These are phyloP conservation scores for Monopis laevigella DNA, from an alignment of 2,888 invertebrate species.

Conservation along the genomic window DNA sequence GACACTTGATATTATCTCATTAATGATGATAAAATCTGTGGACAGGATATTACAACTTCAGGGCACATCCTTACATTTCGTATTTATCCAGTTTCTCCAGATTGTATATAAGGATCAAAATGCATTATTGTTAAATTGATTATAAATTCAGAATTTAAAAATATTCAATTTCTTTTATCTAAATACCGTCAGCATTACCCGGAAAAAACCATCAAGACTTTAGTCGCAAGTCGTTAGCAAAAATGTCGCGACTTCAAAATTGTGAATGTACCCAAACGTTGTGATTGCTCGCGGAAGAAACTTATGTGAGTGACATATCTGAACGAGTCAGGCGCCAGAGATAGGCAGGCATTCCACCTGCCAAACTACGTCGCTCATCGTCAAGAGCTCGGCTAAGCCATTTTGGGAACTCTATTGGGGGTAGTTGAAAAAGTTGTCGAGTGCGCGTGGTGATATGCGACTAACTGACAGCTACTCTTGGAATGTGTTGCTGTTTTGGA, in stretches of 20 bases:
- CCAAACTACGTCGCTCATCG: slow-evolving; percentile 34
- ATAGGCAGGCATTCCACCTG: slow-evolving; percentile 39
- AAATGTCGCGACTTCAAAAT: slow-evolving; percentile 15
- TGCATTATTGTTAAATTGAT: no score
- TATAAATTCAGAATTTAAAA: no score
- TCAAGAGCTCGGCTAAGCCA: slow-evolving; percentile 33
- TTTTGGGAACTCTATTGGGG: slow-evolving; percentile 26
- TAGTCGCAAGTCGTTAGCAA: no score
- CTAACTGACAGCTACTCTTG: no score
- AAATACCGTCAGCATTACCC: no score
- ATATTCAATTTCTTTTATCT: no score
- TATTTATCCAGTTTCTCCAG: no score
- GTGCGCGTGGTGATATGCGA: slow-evolving; percentile 41
- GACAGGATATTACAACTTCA: slow-evolving; percentile 36
- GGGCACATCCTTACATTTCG: slow-evolving; percentile 19
- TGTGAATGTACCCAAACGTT: no score
- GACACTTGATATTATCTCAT: slow-evolving; percentile 3
- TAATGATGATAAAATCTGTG: no score
- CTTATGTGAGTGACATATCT: slow-evolving; percentile 59
- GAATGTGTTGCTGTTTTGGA: no score
- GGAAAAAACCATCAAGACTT: no score
- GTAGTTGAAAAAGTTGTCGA: slow-evolving; percentile 46
- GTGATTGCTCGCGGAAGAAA: slow-evolving; percentile 37
- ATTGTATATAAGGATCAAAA: no score
- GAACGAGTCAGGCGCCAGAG: slow-evolving; percentile 33